Base-by-base conservation (phyloP, 2,797 vertebrate genomes). In the Mormyrops attenuatus region DNA sequence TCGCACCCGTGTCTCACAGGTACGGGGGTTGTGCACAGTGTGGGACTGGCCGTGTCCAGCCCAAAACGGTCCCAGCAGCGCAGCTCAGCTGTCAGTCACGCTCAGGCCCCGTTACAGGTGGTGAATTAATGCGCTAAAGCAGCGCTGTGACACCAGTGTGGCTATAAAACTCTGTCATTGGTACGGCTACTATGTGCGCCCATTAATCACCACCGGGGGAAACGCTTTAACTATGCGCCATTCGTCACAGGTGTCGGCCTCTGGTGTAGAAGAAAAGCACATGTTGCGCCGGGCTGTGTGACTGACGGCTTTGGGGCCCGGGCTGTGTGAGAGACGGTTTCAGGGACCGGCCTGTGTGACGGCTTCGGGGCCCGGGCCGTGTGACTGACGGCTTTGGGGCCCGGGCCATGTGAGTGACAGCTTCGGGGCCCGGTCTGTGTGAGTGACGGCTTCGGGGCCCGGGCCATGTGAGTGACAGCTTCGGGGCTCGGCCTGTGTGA, bases 161-260 rank as follows among this genome's bases (percentile, higher is more conserved):
- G 41, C 41, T 47, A 22, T 50, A 84, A 84, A 84, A 22, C 44
- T 22, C 20, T 8, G 80, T 84, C 38, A 50, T 50, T 26, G 47
- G 41, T 84, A 47, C 3, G 17, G 38, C 80, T 50, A 44, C 20
- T 22, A 49, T 9, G 20, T n/a, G 44, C 44, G 0, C 1, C 80
- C 80, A 84, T 84, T 84, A 84, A 84, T 84, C 80, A 84, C 44
- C 80, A 50, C 3, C n/a, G 80, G 80, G 80, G 38, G 80, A 84
- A 84, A n/a, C 80, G 8, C n/a, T 84, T 84, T 47, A 84, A 47
- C 80, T 49, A 26, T 38, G 13, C 3, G 17, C 80, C 20, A 50
- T 84, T 84, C 41, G n/a, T 84, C 80, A 84, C 44, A 26, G 44
- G 41, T 50, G 80, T 26, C 41, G 3, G 41, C 80, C 47, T 17